A percentile compares a stretch with the other conserved stretches of the same genome.
Conservation (phyloP, 2,113 vertebrate genomes). For the Cyprinodon brontotheroides region DNA sequence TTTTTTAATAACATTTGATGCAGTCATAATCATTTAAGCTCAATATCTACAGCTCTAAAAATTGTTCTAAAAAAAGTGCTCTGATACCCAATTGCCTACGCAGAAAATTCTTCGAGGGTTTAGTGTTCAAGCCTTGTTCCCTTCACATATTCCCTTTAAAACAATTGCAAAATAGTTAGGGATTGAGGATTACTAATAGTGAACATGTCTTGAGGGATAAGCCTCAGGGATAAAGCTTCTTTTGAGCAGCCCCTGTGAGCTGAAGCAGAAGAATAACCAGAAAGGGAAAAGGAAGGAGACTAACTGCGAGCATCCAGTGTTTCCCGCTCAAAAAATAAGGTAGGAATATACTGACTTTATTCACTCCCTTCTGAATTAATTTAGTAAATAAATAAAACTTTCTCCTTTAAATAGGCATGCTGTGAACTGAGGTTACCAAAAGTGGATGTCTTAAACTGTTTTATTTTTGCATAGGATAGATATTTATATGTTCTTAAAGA, state of each 20-base stretch:
- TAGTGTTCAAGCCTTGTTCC: slow-evolving; percentile 9
- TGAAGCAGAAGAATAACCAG: slow-evolving; percentile 29
- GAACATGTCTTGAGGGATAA: slow-evolving; percentile 77
- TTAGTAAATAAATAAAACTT: not conserved
- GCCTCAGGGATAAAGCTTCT: slow-evolving; percentile 73
- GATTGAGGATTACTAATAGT: slow-evolving; percentile 75
- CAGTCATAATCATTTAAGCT: not conserved
- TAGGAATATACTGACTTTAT: slow-evolving; percentile 21
- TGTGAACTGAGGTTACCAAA: not conserved
- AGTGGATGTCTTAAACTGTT: not conserved
- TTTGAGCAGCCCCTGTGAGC: slow-evolving; percentile 40
- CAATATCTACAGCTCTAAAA: not conserved
- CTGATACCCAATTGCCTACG: slow-evolving; percentile 5
- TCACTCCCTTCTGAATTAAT: not conserved
- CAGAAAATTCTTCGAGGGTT: slow-evolving; percentile 7
- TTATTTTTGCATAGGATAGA: no score
- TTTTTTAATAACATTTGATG: not conserved
- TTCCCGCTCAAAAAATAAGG: slow-evolving; percentile 46
- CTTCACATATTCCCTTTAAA: slow-evolving; percentile 14
- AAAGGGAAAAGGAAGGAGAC: slow-evolving; percentile 45
- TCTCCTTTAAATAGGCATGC: not conserved
- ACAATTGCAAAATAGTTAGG: slow-evolving; percentile 48
- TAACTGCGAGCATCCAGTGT: slow-evolving; percentile 31
- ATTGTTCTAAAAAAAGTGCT: not conserved
- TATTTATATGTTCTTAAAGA: not conserved